A percentile compares a stretch with the other conserved stretches of the same genome.
Conservation (phyloP, 2,888 invertebrate species). For the Phortica magna region DNA sequence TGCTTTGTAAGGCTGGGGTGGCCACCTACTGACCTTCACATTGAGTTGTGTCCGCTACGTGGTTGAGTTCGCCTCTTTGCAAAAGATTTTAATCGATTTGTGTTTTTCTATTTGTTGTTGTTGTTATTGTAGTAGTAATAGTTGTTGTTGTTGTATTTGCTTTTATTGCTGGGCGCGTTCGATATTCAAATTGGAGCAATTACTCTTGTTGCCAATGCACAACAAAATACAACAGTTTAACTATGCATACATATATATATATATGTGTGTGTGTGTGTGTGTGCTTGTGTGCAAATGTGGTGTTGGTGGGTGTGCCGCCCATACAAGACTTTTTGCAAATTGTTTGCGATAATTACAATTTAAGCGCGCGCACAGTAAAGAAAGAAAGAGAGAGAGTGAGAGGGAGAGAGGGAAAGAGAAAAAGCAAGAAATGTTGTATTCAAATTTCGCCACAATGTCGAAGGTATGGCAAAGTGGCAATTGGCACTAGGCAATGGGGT, state of each 20-base stretch:
- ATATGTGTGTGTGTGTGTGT: background rate
- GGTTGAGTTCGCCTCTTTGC: background rate
- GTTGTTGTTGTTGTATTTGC: background rate
- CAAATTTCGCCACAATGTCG: conserved; percentile 27
- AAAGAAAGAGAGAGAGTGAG: conserved; percentile 34
- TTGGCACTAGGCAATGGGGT: background rate
- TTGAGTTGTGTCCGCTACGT: conserved; percentile 48
- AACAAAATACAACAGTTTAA: background rate
- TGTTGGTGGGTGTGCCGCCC: conserved; percentile 30
- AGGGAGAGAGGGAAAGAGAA: conserved; percentile 22
- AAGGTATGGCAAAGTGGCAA: background rate
- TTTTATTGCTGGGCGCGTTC: conserved; percentile 20
- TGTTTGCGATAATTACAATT: conserved; percentile 68
- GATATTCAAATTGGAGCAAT: conserved; percentile 72
- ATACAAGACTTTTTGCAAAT: conserved; percentile 52
- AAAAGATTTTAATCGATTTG: conserved; percentile 69
- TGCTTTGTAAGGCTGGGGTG: conserved; percentile 43
- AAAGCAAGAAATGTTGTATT: background rate
- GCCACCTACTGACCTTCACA: conserved; percentile 72
- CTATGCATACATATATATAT: background rate
- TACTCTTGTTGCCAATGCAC: conserved; percentile 48
- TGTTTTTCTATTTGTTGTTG: conserved; percentile 9
- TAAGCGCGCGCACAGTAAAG: conserved; percentile 43
- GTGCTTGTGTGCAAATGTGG: background rate
- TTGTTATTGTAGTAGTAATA: background rate